Percentiles rank a stretch among this genome's conserved stretches.
Conservation (phyloP, 1,140 invertebrate species). For the Heterodera carotae region DNA sequence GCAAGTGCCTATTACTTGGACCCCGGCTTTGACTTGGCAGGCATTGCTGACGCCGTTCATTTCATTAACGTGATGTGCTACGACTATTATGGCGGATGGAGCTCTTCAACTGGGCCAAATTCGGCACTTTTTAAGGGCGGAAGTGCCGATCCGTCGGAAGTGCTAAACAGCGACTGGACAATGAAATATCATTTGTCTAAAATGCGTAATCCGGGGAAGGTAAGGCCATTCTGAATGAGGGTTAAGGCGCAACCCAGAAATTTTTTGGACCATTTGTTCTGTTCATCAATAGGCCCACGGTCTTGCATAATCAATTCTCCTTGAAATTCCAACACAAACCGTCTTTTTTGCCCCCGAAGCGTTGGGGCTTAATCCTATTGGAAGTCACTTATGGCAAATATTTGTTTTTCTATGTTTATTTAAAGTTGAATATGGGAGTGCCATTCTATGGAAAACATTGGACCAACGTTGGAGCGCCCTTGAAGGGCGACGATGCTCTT, state of each 20-base stretch:
- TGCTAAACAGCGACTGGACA: neutral
- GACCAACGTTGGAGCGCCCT: neutral
- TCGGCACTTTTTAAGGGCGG: neutral
- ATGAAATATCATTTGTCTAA: neutral
- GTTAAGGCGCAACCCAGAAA: neutral
- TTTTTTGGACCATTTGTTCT: too few relatives aligned
- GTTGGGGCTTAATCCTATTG: too few relatives aligned
- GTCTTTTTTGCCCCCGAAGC: too few relatives aligned
- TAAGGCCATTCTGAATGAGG: neutral
- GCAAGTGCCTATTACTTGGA: neutral
- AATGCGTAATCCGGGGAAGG: neutral
- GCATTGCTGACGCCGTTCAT: neutral
- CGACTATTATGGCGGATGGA: neutral
- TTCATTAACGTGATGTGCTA: constrained; percentile 3
- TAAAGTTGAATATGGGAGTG: neutral
- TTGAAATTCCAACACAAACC: too few relatives aligned
- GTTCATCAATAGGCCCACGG: too few relatives aligned
- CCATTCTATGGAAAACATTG: neutral
- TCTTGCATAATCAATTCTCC: too few relatives aligned
- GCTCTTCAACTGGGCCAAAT: neutral
- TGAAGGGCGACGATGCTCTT: neutral
- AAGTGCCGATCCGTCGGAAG: neutral
- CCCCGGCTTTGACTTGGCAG: neutral
- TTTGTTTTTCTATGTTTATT: too few relatives aligned
- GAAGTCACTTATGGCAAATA: too few relatives aligned